Evolutionary conservation across 2,113 vertebrate species (phyloP), one percentile per base, ranked within the genome.

Genomic region (Pteruthius melanotis): DNA sequence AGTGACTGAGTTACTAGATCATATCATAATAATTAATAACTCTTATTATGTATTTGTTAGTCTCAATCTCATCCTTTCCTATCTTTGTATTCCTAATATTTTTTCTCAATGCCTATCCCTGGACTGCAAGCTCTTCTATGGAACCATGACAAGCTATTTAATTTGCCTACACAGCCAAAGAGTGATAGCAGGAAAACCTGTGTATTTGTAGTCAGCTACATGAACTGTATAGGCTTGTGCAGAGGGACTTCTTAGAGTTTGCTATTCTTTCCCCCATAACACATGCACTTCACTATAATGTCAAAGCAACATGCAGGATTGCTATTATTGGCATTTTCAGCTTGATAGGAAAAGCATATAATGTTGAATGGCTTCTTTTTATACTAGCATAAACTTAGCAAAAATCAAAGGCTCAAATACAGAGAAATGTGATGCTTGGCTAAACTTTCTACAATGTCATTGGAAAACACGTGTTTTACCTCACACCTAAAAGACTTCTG

Each of bases 191-290:
- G 52, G 42, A 87, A 82, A 74, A 82, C 30, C 18, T 33, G 39
- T 0, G 1, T 10, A 37, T 59, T 50, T 61, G 31, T 10, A 45
- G 17, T 13, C 40, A 74, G 30, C 39, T 65, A 81, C 27, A 78
- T 2, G 15, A 94, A 49, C 26, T 5, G 1, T 26, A 11, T 26
- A 11, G 2, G 11, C 26, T 31, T 33, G 39, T 1, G 1, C 37
- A n/a, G 13, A 37, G 47, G n/a, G 22, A 81, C 27, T 42, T 63
- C 45, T 24, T 24, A 31, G 9, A 66, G 42, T 53, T 61, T 59
- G 50, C 15, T 78, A 0, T 23, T 63, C 54, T 74, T 53, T 75
- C 2, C 8, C 64, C 18, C 16, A 1, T 23, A 53, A 39, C 15
- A 78, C 27, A 40, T 6, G 3, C 13, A 74, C 50, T 59, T 75